Conservation (phyloP, 2,113 vertebrate genomes). For the Lophochroa leadbeateri region DNA sequence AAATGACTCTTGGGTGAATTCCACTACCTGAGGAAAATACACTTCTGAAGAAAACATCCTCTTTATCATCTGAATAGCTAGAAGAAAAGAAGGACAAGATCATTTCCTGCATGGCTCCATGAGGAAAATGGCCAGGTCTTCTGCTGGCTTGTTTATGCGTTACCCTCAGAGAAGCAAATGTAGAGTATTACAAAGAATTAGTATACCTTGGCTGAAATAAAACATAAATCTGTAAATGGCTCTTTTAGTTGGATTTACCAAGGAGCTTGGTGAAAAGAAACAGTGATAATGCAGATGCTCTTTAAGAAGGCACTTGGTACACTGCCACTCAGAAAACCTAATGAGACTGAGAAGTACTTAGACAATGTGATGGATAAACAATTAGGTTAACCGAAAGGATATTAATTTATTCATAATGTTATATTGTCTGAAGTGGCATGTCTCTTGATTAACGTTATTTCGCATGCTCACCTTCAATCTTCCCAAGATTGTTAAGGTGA, state of each 20-base stretch:
- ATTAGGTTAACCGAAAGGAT: neutral
- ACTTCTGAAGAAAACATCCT: neutral
- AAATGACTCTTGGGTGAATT: slow-evolving; percentile 43
- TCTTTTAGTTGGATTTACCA: neutral
- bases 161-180: neutral
- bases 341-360: neutral
- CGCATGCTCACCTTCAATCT: neutral
- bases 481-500: neutral
- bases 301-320: neutral
- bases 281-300: neutral
- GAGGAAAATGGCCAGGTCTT: neutral
- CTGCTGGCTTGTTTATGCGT: neutral
- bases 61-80: slow-evolving; percentile 10
- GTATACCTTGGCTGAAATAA: neutral
- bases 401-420: slow-evolving; percentile 11
- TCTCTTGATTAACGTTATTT: slow-evolving; percentile 12
- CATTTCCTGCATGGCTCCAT: neutral
- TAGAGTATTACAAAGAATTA: neutral
- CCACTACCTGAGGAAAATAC: slow-evolving; percentile 32
- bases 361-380: slow-evolving; percentile 29
- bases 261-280: neutral
- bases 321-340: neutral
- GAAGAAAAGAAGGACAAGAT: neutral
- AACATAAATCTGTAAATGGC: neutral
- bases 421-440: neutral